These are phyloP conservation scores for Talpa occidentalis DNA, from an alignment of 2,113 vertebrate genomes.

Conservation along the genomic window DNA sequence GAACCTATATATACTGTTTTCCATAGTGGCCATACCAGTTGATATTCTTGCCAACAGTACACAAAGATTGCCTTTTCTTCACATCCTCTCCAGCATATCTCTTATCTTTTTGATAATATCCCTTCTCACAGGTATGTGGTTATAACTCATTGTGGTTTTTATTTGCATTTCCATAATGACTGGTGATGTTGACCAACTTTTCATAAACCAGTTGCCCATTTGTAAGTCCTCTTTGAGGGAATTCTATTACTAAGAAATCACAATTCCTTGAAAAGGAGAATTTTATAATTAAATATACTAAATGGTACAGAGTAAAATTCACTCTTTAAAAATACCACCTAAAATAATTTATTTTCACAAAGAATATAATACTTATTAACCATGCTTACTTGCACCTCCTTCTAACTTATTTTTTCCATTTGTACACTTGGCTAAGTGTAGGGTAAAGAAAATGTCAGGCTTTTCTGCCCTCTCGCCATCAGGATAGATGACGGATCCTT, in stretches of 20 bases:
- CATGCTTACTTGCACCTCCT: not conserved
- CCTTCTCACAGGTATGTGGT: not conserved
- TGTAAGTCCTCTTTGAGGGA: not conserved
- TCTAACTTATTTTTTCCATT: not conserved
- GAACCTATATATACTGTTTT: not conserved
- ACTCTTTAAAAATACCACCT: constrained; percentile 11
- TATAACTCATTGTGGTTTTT: not conserved
- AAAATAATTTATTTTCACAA: constrained; percentile 26
- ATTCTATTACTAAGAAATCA: constrained; percentile 10
- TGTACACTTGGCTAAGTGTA: not conserved
- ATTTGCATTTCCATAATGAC: not conserved
- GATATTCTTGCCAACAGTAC: not conserved
- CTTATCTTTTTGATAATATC: not conserved
- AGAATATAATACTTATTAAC: not conserved
- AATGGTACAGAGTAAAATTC: not conserved
- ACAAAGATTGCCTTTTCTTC: not conserved
- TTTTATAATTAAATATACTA: constrained; percentile 28
- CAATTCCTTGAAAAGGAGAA: not conserved
- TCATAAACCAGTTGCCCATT: not conserved
- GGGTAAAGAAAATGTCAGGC: no score
- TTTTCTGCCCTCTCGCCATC: no score
- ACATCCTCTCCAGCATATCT: not conserved
- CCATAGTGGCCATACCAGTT: not conserved
- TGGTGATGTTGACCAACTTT: not conserved
- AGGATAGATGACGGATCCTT: no score